phyloP scores from a whole-genome alignment of 37 sponge, comb jelly and placozoan species.

The Ephydatia muelleri region DNA sequence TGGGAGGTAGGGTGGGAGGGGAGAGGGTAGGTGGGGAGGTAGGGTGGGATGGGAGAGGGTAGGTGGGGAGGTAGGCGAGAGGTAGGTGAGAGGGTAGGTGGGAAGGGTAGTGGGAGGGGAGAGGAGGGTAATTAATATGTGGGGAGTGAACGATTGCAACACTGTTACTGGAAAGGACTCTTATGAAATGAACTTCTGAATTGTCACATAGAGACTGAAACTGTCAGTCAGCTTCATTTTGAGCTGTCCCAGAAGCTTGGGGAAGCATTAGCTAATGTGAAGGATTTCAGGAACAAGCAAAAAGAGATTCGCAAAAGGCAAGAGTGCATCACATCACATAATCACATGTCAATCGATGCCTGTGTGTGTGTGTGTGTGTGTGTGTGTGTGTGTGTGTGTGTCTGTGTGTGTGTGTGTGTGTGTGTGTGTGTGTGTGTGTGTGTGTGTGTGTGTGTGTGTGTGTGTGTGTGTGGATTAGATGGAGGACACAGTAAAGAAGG shows the following conservation, averaged over 20 bases:
- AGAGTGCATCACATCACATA: background rate
- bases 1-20: no score
- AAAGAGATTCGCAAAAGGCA: constrained; percentile 78
- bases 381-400: background rate
- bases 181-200: no score
- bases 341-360: background rate
- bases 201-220: constrained; percentile 68
- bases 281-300: constrained; percentile 81
- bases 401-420: background rate
- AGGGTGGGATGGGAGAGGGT: no score
- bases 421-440: background rate
- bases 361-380: constrained; percentile 6
- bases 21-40: no score
- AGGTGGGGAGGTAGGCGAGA: no score
- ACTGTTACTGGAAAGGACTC: no score
- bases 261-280: constrained; percentile 64
- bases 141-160: no score
- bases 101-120: no score
- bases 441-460: background rate
- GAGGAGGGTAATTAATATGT: no score
- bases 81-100: no score
- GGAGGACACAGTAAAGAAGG: constrained; percentile 82
- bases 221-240: constrained; percentile 58
- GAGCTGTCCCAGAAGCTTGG: constrained; percentile 57
- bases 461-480: background rate